Percentiles rank a stretch among this genome's conserved stretches.
Evolutionary conservation across 2,888 invertebrate species (phyloP).

Genomic region (Cotesia congregata): DNA sequence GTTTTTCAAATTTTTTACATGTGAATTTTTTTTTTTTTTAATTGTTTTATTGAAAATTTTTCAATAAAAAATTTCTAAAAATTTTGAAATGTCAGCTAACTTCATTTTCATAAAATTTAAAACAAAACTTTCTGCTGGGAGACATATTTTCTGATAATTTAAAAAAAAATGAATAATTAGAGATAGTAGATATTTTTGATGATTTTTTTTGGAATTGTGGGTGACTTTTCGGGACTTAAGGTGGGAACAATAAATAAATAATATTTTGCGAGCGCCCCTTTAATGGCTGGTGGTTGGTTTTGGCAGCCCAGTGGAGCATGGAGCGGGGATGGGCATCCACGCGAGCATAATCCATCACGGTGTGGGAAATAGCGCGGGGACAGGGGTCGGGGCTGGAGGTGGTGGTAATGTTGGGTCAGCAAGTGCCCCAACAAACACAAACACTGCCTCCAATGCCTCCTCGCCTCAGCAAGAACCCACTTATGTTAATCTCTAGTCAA

Average conservation of each 20-base stretch:
- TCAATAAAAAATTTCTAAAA: too few species aligned
- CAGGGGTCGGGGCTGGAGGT: conserved; percentile 68
- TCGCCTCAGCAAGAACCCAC: conserved; percentile 84
- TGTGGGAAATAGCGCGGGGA: conserved; percentile 71
- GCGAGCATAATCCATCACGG: conserved; percentile 70
- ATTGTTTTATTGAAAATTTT: too few species aligned
- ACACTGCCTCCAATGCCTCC: conserved; percentile 72
- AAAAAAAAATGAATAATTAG: conserved; percentile 30
- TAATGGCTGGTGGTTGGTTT: conserved; percentile 71
- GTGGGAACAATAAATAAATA: conserved; percentile 48
- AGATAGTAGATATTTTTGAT: background rate
- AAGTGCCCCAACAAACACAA: conserved; percentile 74
- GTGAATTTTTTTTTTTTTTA: too few species aligned
- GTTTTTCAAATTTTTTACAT: too few species aligned
- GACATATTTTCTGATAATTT: conserved; percentile 68
- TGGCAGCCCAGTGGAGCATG: conserved; percentile 73
- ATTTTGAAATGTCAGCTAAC: too few species aligned
- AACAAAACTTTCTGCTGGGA: conserved; percentile 55
- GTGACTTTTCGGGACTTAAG: conserved; percentile 54
- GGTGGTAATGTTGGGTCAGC: conserved; percentile 73
- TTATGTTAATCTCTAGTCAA: conserved; percentile 92
- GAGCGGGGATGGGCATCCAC: conserved; percentile 72
- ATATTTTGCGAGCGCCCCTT: conserved; percentile 66
- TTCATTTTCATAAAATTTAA: too few species aligned
- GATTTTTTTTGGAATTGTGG: conserved; percentile 47